phyloP scores from a whole-genome alignment of 2,113 vertebrate species.

The Petaurus breviceps region DNA sequence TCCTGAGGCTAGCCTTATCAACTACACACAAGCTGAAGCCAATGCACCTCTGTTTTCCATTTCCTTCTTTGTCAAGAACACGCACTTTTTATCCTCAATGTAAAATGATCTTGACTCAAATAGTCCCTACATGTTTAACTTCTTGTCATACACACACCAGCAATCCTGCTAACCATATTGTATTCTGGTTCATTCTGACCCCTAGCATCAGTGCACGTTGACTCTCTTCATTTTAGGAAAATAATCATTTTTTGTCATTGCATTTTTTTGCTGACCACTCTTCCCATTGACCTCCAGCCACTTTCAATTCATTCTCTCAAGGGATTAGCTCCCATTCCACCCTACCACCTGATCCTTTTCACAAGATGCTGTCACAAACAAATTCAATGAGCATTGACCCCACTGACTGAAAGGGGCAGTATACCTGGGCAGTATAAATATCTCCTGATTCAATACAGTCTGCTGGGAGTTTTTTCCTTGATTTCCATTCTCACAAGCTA shows the following conservation, averaged over 20 bases:
- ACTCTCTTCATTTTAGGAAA: neutral
- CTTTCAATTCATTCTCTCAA: neutral
- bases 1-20: slow-evolving; percentile 22
- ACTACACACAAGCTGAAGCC: neutral
- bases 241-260: neutral
- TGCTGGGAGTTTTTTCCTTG: neutral
- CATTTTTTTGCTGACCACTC: neutral
- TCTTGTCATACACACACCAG: neutral
- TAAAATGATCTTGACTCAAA: neutral
- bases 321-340: neutral
- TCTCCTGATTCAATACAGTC: neutral
- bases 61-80: neutral
- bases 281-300: neutral
- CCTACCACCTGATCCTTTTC: neutral
- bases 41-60: neutral
- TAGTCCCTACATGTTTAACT: neutral
- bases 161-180: neutral
- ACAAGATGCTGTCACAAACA: neutral
- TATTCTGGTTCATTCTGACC: neutral
- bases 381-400: neutral
- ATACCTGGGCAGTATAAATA: neutral
- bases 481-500: neutral
- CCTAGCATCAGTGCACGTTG: neutral
- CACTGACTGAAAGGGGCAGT: neutral
- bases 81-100: neutral